Evolutionary conservation across 1,140 invertebrate genomes (phyloP), one percentile per base, ranked within the genome.

Genomic region (Diachasmimorpha longicaudata): DNA sequence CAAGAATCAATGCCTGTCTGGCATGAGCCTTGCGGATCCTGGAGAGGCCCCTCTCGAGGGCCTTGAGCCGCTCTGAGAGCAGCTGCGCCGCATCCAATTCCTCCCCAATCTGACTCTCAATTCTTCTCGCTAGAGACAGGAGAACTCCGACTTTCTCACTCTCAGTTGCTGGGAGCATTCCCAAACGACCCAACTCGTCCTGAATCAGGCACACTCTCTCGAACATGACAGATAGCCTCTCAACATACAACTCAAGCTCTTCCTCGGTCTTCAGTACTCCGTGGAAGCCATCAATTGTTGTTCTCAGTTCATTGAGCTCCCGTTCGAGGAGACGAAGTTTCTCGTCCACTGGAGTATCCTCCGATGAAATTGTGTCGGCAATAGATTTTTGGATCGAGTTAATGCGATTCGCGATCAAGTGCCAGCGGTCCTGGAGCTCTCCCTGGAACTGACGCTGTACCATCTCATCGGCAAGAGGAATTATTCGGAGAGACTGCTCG

Each of bases 211-310:
- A 92, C 0, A 95, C 91, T n/a, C 94, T 91, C 1, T 92, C 91
- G 23, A 91, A 93, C 78, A 95, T 90, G 0, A 95, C 93, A 82
- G 95, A 93, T 13, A 96, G 85, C 69, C 94, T 89, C 84, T 96
- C 94, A 21, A 95, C 92, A 80, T 96, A 96, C 0, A 95, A 85
- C 77, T 94, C 92, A 4, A 96, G 87, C 83, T 96, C 94, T 77
- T 96, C 94, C 78, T 95, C 94, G 21, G 92, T 95, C 81, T 94
- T 95, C 14, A 96, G 92, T 0, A 95, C 92, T 0, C 94, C 93
- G 82, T 93, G 92, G 67, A 95, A 91, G 76, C 91, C 90, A 44
- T 94, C 92, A 37, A 96, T 86, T 16, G 92, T 91, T 5, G 89
- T 81, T 72, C 92, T 90, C 4, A 95, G 85, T 81, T 95, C 94